A percentile compares a stretch with the other conserved stretches of the same genome.
phyloP scores from a whole-genome alignment of 2,888 invertebrate genomes.

The Lepidonotus clava region DNA sequence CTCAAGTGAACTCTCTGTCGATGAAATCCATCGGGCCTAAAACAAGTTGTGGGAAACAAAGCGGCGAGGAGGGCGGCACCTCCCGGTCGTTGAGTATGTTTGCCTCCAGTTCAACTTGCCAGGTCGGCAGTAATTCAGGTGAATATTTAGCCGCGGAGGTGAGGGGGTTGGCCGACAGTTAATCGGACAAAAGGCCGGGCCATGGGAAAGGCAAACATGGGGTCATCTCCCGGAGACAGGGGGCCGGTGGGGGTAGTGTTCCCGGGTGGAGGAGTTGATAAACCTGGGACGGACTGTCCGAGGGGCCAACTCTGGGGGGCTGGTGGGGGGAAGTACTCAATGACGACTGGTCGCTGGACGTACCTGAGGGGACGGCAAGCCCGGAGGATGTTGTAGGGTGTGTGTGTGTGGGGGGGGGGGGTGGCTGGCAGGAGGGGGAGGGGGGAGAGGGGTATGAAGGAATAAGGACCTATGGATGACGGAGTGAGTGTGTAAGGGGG shows the following conservation, averaged over 20 bases:
- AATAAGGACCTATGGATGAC: no score
- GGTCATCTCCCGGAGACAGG: neutral
- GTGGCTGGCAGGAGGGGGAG: neutral
- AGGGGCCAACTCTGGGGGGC: no score
- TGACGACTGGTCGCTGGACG: no score
- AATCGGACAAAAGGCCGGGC: constrained; percentile 23
- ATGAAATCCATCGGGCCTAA: neutral
- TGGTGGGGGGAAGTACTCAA: no score
- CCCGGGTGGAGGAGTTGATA: no score
- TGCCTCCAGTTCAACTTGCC: neutral
- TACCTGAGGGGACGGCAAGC: no score
- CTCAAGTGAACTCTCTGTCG: no score
- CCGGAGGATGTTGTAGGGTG: no score
- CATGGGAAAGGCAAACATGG: constrained; percentile 19
- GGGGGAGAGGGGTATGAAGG: neutral
- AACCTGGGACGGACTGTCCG: no score
- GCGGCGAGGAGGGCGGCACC: neutral
- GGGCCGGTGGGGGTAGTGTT: neutral
- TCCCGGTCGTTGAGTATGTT: constrained; percentile 3
- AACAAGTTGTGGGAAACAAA: constrained; percentile 2
- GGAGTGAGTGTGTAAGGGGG: no score
- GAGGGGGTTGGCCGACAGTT: neutral
- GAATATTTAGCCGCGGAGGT: constrained; percentile 17
- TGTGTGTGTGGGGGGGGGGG: neutral
- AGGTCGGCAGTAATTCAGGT: constrained; percentile 20